Base-by-base conservation (phyloP, 2,888 invertebrate genomes). In the Drosophila mimica region DNA sequence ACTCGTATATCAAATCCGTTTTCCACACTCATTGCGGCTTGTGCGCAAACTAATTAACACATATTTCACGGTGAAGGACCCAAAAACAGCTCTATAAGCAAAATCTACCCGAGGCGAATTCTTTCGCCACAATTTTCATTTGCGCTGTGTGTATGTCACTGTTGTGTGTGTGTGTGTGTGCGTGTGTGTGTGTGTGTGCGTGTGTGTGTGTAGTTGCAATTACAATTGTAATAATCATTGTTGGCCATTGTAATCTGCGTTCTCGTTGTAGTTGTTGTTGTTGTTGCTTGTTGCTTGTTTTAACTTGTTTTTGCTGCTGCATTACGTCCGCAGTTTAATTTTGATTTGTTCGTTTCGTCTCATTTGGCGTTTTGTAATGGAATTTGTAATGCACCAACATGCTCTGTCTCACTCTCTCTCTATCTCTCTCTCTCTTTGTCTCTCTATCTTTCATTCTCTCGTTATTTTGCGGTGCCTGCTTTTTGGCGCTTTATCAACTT, bases 161-260 rank as follows among this genome's bases (percentile, higher is more conserved):
- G 38, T 51, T 54, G 20, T 20, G 20, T 20, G 3, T 6, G 1
- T 46, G 8, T 40, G 30, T 72, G 30, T 51, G n/a, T n/a, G n/a
- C n/a, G 28, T 56, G 53, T 56, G 57, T 62, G 38, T 62, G 30
- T 46, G 52, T 51, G 61, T 60, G 57, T 54, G n/a, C 53, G 36
- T 52, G 53, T 57, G 46, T 58, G 58, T 68, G 58, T 64, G 73
- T 56, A 51, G 59, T 72, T 70, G 78, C 74, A 86, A 86, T 87
- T 88, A 82, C 84, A 87, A 84, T 87, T 87, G 84, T 79, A 87
- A 86, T 87, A 88, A 87, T 76, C 84, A 81, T 82, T 76, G 81
- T 79, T 81, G 73, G 67, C 61, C 70, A 80, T 74, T 80, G 61
- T 73, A 58, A 53, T 46, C 49, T 48, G 31, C 33, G 58, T 4